Conservation (phyloP, 92 coral and sea anemone genomes). For the Phymanthus crucifer region DNA sequence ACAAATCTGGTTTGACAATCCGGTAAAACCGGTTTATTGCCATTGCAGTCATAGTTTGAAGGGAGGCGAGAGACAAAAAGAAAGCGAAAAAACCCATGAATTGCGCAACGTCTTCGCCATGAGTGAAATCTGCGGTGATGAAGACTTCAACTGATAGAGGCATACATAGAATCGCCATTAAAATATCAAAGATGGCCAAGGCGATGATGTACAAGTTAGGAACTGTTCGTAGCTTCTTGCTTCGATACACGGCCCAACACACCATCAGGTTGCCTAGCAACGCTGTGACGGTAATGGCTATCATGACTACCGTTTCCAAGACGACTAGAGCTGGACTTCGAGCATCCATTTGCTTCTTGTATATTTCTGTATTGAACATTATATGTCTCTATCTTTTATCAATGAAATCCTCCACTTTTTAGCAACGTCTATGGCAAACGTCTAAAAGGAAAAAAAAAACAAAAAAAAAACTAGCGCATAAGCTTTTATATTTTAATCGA, state of each 20-base stretch:
- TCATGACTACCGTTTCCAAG: constrained; percentile 26
- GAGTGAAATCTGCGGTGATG: constrained; percentile 12
- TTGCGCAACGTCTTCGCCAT: constrained; percentile 29
- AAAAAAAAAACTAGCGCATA: too few relatives aligned
- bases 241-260: constrained; percentile 46
- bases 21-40: constrained; percentile 47
- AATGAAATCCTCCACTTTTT: too few relatives aligned
- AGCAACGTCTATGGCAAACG: too few relatives aligned
- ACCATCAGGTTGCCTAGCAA: constrained; percentile 51
- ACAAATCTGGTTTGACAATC: constrained; percentile 38
- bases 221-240: constrained; percentile 29
- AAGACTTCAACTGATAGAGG: constrained; percentile 38
- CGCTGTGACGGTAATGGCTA: constrained; percentile 30
- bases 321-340: constrained; percentile 39
- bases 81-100: constrained; percentile 48
- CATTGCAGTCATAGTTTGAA: constrained; percentile 55
- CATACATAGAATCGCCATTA: constrained; percentile 44
- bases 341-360: constrained; percentile 21
- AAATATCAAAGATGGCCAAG: constrained; percentile 45
- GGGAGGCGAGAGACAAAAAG: constrained; percentile 41
- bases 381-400: too few relatives aligned
- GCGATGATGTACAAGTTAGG: constrained; percentile 41
- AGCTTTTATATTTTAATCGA: too few relatives aligned
- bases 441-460: too few relatives aligned
- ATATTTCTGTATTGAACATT: constrained; percentile 14